phyloP scores from a whole-genome alignment of 2,113 vertebrate species.

The Narcine bancroftii region DNA sequence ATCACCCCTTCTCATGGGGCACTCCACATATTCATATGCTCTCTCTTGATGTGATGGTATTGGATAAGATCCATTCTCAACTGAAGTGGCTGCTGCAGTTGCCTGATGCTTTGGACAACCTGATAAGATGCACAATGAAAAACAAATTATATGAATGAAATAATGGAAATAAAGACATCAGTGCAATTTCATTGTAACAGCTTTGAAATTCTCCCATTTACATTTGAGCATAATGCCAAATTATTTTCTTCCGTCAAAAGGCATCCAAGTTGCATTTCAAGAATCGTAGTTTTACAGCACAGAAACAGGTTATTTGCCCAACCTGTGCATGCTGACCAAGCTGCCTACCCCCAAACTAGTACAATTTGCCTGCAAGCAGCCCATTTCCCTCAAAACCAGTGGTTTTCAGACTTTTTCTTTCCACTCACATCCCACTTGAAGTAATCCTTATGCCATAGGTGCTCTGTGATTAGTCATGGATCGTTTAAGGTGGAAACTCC shows the following conservation, averaged over 20 bases:
- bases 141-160: not conserved
- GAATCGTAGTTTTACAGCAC: too few relatives aligned
- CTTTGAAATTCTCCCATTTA: not conserved
- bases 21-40: conserved; percentile 74
- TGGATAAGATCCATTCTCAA: conserved; percentile 42
- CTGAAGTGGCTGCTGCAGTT: conserved; percentile 37
- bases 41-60: conserved; percentile 72
- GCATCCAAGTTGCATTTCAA: not conserved
- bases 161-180: not conserved
- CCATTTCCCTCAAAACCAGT: too few relatives aligned
- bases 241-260: not conserved
- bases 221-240: not conserved
- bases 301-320: too few relatives aligned
- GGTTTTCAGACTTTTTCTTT: too few relatives aligned
- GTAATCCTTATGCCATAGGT: too few relatives aligned
- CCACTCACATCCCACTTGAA: too few relatives aligned
- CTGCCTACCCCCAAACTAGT: too few relatives aligned
- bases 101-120: conserved; percentile 64
- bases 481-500: too few relatives aligned
- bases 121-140: conserved; percentile 46
- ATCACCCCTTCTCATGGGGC: conserved; percentile 63
- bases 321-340: too few relatives aligned
- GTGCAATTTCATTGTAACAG: not conserved
- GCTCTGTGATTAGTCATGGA: too few relatives aligned
- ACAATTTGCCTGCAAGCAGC: too few relatives aligned